Percentiles rank a stretch among this genome's conserved stretches.
phyloP scores from a whole-genome alignment of 2,888 invertebrate genomes.

The Branchinecta sandiegonensis region DNA sequence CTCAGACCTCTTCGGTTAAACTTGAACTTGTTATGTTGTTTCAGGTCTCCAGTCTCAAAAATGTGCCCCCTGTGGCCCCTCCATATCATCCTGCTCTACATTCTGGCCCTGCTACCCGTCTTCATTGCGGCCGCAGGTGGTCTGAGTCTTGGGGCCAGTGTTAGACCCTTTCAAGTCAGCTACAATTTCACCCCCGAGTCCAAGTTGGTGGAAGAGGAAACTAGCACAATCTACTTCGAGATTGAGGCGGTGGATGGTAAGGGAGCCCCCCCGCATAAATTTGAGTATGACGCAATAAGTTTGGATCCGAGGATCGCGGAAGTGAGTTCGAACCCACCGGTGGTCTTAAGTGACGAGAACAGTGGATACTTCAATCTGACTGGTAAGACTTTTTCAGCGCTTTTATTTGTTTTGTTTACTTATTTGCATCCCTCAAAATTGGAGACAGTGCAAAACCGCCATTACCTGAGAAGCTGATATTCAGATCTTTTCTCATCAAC shows the following conservation, averaged over 20 bases:
- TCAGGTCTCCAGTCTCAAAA: neutral
- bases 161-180: conserved; percentile 30
- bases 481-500: too few relatives aligned
- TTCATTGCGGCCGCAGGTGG: conserved; percentile 40
- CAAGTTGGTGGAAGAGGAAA: conserved; percentile 40
- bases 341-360: conserved; percentile 29
- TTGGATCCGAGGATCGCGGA: conserved; percentile 17
- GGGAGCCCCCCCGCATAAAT: conserved; percentile 5
- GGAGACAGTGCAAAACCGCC: too few relatives aligned
- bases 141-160: conserved; percentile 32
- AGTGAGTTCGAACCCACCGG: conserved; percentile 19
- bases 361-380: conserved; percentile 36
- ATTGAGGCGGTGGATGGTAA: conserved; percentile 19
- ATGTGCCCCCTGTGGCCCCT: conserved; percentile 50
- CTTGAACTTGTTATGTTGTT: conserved; percentile 1
- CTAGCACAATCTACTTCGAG: conserved; percentile 36
- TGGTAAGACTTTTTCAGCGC: conserved; percentile 31
- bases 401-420: too few relatives aligned
- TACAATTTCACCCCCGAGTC: conserved; percentile 34
- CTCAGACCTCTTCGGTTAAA: neutral
- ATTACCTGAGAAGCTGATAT: too few relatives aligned
- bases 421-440: too few relatives aligned
- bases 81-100: conserved; percentile 43
- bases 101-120: conserved; percentile 41
- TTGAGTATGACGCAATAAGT: conserved; percentile 20